Evolutionary conservation across 37 sponge, comb jelly and placozoan genomes (phyloP), one percentile per base, ranked within the genome.

Genomic region (Bolinopsis microptera): DNA sequence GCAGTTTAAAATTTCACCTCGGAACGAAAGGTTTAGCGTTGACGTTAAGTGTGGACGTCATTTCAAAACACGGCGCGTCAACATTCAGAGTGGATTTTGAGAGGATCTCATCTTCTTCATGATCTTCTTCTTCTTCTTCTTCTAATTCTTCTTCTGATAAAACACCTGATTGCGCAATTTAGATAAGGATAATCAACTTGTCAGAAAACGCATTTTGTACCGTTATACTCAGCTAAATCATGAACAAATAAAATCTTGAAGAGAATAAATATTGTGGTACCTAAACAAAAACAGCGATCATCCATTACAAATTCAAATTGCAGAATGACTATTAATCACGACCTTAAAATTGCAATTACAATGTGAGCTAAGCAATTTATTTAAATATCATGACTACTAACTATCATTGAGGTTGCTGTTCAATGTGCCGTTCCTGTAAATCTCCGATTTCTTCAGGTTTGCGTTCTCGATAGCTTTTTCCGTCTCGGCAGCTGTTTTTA

Each of bases 381-480:
- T 18, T 48, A 48, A 48, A 18, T 48, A 13, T 18, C 5, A 48
- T 13, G 61, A 48, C 13, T 5, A 48, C 61, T 48, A 48, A 48
- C 61, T 48, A 18, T 48, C 61, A 48, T 48, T 48, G 61, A 48
- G 61, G 61, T 48, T 48, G 61, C 13, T 18, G 13, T 48, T 13
- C 13, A 13, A 48, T 18, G 9, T 48, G 61, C 61, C 61, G 61
- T 48, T 48, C 61, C 13, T 48, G 5, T 48, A 5, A 5, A 48
- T 13, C 61, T 48, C 61, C 13, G 61, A 48, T 13, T 48, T 48
- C 61, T 48, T 48, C 61, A 48, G 13, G 61, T 48, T 48, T 13
- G 74, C 31, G 30, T 72, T 72, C 74, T 72, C 74, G 26, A 72
- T 72, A 72, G 74, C 74, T 21, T 72, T 24, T 72, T 72, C 30